phyloP scores from a whole-genome alignment of 2,888 invertebrate genomes.

The Smittia sp. region DNA sequence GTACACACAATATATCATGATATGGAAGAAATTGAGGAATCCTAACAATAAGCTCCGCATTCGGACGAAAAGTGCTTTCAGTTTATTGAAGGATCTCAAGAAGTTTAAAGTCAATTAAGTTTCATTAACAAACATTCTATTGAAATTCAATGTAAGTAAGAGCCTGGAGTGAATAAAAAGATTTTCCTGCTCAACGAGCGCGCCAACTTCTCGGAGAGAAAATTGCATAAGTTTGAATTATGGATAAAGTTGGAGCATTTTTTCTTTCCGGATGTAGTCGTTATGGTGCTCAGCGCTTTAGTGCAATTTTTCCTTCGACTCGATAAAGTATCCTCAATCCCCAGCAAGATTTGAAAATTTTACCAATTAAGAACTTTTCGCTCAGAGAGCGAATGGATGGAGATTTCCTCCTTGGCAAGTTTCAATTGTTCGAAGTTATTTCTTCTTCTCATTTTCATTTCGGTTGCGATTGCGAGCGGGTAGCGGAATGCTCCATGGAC shows the following conservation, averaged over 20 bases:
- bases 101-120: conserved; percentile 5
- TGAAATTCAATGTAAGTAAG: neutral
- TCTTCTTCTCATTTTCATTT: neutral
- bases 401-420: neutral
- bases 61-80: neutral
- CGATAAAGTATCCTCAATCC: neutral
- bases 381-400: neutral
- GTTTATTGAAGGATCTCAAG: neutral
- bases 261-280: neutral
- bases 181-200: too few species aligned
- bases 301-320: neutral
- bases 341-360: neutral
- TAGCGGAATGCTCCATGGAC: neutral
- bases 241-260: neutral
- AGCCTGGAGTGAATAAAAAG: neutral
- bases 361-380: neutral
- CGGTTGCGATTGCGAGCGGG: too few species aligned
- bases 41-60: neutral
- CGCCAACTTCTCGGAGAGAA: neutral
- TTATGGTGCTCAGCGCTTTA: neutral
- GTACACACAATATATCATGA: conserved; percentile 14
- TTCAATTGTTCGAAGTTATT: neutral
- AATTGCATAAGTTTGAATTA: neutral
- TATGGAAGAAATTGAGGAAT: neutral
- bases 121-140: neutral